Conservation (phyloP, 2,113 vertebrate genomes). For the Mionectes macconnelli region DNA sequence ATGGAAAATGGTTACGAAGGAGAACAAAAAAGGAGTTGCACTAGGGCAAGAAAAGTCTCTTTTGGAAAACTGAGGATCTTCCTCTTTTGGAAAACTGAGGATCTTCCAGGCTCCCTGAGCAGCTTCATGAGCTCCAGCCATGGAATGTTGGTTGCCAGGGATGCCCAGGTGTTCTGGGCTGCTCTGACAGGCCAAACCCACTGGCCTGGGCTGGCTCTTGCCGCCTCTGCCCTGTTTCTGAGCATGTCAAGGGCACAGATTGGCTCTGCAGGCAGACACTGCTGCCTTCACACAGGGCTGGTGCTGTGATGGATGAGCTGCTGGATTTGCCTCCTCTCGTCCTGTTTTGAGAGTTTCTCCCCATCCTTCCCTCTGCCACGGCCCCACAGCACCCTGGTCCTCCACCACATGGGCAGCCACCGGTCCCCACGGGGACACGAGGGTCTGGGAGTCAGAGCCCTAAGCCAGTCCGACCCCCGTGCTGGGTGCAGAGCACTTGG, state of each 20-base stretch:
- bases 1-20: not conserved
- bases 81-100: not conserved
- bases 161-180: not conserved
- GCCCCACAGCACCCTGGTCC: not conserved
- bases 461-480: accelerated
- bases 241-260: not conserved
- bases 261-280: not conserved
- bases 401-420: accelerated
- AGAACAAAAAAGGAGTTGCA: not conserved
- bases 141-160: accelerated
- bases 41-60: not conserved
- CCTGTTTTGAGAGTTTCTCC: not conserved
- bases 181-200: accelerated
- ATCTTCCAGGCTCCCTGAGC: not conserved
- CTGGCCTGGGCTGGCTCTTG: not conserved
- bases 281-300: not conserved
- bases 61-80: not conserved
- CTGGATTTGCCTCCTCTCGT: not conserved
- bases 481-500: accelerated
- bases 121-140: not conserved
- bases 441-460: not conserved
- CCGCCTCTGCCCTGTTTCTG: not conserved
- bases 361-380: not conserved
- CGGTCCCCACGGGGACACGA: accelerated
- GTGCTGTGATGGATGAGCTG: not conserved